Percentiles rank a stretch among this genome's conserved stretches.
Evolutionary conservation across 2,888 invertebrate genomes (phyloP).

Genomic region (Drosophila putrida): DNA sequence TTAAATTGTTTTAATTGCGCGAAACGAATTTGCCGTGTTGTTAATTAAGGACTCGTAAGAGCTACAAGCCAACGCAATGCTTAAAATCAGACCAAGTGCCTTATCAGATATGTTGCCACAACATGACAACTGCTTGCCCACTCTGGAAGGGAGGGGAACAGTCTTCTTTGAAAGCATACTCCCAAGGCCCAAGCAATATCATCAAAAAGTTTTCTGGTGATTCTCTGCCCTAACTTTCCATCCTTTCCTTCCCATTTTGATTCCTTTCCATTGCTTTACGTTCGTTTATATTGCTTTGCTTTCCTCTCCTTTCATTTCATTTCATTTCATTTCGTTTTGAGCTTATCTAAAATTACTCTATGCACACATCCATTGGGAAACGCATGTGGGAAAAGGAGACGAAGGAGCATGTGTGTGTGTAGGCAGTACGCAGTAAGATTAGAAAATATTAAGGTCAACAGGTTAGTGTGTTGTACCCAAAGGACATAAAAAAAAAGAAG

Average conservation of each 20-base stretch:
- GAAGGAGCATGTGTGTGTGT: slow-evolving; percentile 28
- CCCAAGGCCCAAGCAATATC: slow-evolving; percentile 12
- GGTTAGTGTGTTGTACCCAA: slow-evolving; percentile 77
- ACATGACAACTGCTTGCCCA: slow-evolving; percentile 27
- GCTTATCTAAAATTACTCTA: slow-evolving; percentile 78
- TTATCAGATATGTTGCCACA: slow-evolving; percentile 42
- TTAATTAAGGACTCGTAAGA: slow-evolving; percentile 60
- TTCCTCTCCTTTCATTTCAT: slow-evolving; percentile 52
- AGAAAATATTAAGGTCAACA: slow-evolving; percentile 81
- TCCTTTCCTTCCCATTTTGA: slow-evolving; percentile 20
- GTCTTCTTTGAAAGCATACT: slow-evolving; percentile 14
- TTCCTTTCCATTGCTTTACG: slow-evolving; percentile 27
- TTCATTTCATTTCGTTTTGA: slow-evolving; percentile 59
- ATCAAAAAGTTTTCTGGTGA: slow-evolving; percentile 42
- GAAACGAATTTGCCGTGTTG: slow-evolving; percentile 57
- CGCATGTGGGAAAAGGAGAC: slow-evolving; percentile 18
- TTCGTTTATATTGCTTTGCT: slow-evolving; percentile 39
- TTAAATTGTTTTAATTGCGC: slow-evolving; percentile 76
- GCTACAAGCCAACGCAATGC: slow-evolving; percentile 11
- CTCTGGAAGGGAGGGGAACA: neutral
- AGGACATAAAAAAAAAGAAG: slow-evolving; percentile 65
- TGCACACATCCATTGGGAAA: slow-evolving; percentile 44
- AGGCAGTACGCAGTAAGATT: slow-evolving; percentile 68
- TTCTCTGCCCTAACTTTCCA: slow-evolving; percentile 9
- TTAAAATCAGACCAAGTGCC: slow-evolving; percentile 45